These are phyloP conservation scores for Cyprinodon brontotheroides DNA, from an alignment of 2,113 vertebrate genomes.

Conservation along the genomic window DNA sequence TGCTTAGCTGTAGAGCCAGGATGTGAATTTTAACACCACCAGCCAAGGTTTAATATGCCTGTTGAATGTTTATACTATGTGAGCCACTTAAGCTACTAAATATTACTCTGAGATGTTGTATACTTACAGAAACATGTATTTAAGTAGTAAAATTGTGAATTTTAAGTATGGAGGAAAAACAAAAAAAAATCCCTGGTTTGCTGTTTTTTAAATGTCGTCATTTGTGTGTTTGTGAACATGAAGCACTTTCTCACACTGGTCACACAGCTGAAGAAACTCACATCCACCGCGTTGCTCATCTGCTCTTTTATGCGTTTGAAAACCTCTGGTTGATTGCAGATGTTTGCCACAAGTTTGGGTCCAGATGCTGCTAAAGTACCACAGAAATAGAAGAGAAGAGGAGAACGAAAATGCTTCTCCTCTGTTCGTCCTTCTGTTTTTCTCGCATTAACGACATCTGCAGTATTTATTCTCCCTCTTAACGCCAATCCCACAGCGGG, in stretches of 20 bases:
- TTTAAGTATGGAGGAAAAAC: background rate
- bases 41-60: slow-evolving; percentile 31
- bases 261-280: background rate
- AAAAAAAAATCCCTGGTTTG: slow-evolving; percentile 14
- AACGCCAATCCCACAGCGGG: slow-evolving; percentile 53
- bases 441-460: slow-evolving; percentile 71
- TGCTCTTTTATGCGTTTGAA: slow-evolving; percentile 21
- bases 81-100: slow-evolving; percentile 16
- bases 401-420: slow-evolving; percentile 22
- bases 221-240: slow-evolving; percentile 18
- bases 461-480: slow-evolving; percentile 81
- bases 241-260: slow-evolving; percentile 36
- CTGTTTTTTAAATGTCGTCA: background rate
- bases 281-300: background rate
- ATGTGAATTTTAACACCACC: slow-evolving; percentile 42
- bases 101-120: slow-evolving; percentile 18
- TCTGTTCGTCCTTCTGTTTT: background rate
- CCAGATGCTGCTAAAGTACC: slow-evolving; percentile 66
- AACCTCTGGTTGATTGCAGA: slow-evolving; percentile 50
- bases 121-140: slow-evolving; percentile 10
- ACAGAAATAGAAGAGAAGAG: slow-evolving; percentile 45
- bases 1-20: background rate
- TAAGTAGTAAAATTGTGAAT: slow-evolving; percentile 13
- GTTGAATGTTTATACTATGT: slow-evolving; percentile 36
- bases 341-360: slow-evolving; percentile 31